These are phyloP conservation scores for Phalangium opilio DNA, from an alignment of 2,888 invertebrate species.

Conservation along the genomic window DNA sequence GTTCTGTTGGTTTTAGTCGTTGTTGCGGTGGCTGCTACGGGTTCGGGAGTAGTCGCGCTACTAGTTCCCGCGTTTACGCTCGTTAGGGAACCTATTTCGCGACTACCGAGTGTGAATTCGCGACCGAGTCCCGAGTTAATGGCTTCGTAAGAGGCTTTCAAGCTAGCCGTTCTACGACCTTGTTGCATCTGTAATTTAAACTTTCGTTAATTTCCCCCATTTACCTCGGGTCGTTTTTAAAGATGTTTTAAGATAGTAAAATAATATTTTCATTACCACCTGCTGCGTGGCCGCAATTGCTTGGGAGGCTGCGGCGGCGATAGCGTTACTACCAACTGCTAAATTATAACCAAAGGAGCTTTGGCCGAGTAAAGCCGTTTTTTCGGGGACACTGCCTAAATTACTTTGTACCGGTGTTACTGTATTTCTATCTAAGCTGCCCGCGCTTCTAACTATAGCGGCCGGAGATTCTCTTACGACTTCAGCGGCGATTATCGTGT, in stretches of 20 bases:
- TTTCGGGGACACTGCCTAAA: too few relatives aligned
- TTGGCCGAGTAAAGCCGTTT: not conserved
- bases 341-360: not conserved
- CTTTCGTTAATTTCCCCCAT: too few relatives aligned
- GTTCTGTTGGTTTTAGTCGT: constrained; percentile 10
- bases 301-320: constrained; percentile 86
- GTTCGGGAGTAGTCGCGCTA: constrained; percentile 4
- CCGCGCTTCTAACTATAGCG: too few relatives aligned
- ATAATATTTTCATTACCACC: constrained; percentile 31
- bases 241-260: too few relatives aligned
- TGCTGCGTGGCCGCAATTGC: constrained; percentile 91
- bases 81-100: constrained; percentile 17
- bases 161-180: constrained; percentile 76
- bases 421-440: too few relatives aligned
- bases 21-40: constrained; percentile 5
- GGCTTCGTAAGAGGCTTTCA: constrained; percentile 91
- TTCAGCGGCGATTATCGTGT: too few relatives aligned
- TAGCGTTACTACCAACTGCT: constrained; percentile 45
- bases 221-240: too few relatives aligned
- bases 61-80: constrained; percentile 8
- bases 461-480: too few relatives aligned
- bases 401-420: too few relatives aligned
- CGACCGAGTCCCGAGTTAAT: constrained; percentile 34
- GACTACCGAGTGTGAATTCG: constrained; percentile 24
- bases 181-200: constrained; percentile 59